These are phyloP conservation scores for Acanthurus lineatus DNA, from an alignment of 2,797 vertebrate genomes.

Conservation along the genomic window DNA sequence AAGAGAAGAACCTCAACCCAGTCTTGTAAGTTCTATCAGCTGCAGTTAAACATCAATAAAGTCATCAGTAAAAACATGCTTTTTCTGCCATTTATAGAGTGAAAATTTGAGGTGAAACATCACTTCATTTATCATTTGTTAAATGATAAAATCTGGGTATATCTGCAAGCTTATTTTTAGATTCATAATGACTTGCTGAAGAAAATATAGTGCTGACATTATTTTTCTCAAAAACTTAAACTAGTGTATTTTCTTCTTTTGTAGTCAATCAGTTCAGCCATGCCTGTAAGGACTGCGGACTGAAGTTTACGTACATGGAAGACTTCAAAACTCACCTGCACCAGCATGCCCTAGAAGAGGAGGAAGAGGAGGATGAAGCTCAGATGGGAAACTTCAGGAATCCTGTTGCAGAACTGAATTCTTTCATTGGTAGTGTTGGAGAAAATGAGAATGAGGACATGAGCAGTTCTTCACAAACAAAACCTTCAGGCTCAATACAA, in stretches of 20 bases:
- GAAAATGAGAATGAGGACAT: conserved; percentile 1
- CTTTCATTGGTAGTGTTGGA: background rate
- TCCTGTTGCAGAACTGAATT: background rate
- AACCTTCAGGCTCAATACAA: background rate
- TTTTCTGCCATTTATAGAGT: background rate
- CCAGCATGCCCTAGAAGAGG: conserved; percentile 62
- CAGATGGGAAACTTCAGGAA: background rate
- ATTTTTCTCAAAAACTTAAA: conserved; percentile 7
- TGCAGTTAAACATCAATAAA: background rate
- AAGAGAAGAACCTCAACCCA: conserved; percentile 39
- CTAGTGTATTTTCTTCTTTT: conserved; percentile 26
- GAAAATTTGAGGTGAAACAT: no score
- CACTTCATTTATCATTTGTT: no score
- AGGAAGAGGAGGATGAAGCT: background rate
- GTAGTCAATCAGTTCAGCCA: conserved; percentile 53
- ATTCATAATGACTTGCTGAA: background rate
- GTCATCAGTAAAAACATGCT: background rate
- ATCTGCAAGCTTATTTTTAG: background rate
- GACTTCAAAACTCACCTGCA: conserved; percentile 68
- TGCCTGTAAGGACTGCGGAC: conserved; percentile 72
- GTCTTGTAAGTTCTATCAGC: conserved; percentile 46
- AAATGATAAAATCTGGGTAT: no score
- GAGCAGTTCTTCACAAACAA: conserved; percentile 18
- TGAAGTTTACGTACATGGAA: conserved; percentile 59
- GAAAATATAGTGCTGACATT: background rate